Evolutionary conservation across 2,113 vertebrate species (phyloP), one percentile per base, ranked within the genome.

Genomic region (Xyrauchen texanus): DNA sequence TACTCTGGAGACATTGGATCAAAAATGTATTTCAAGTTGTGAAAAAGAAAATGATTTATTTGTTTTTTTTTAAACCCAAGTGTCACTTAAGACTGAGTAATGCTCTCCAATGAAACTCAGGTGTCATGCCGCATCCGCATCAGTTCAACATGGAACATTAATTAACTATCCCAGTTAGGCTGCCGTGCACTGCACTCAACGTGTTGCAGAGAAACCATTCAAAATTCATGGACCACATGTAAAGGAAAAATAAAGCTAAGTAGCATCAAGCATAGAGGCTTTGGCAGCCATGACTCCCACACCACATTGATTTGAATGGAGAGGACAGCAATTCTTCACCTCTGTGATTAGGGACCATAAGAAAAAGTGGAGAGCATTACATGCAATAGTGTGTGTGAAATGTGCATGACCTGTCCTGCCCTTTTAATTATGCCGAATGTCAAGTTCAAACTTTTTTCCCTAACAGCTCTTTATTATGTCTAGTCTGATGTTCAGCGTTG

Each of bases 101-200:
- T 58, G 21, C 21, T 34, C 21, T 34, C 21, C 21, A 34, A 34
- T 34, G 21, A 34, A 34, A 34, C 21, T 16, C n/a, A n/a, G 49
- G 49, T 73, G 46, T 76, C 65, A 73, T 16, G 65, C 68, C 15
- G 58, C 46, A 63, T 34, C 21, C 21, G 21, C 46, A 63, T 34
- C 21, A 1, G 21, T 34, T 34, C 21, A 34, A 34, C 21, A 34
- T 77, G 58, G 49, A 81, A 9, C 77, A 68, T 69, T 81, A 78
- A 85, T 81, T 51, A 81, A 84, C 76, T 65, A 4, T 52, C 45
- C 52, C 77, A 77, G 49, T 82, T 84, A 52, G 60, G 63, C 55
- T 78, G 70, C 42, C 49, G 66, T 15, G 9, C 61, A 60, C 63
- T 75, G 51, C 42, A 68, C 74, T 68, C 58, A 71, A 63, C 58